Evolutionary conservation across 2,888 invertebrate genomes (phyloP).

Genomic region (Eupeodes latifasciatus): DNA sequence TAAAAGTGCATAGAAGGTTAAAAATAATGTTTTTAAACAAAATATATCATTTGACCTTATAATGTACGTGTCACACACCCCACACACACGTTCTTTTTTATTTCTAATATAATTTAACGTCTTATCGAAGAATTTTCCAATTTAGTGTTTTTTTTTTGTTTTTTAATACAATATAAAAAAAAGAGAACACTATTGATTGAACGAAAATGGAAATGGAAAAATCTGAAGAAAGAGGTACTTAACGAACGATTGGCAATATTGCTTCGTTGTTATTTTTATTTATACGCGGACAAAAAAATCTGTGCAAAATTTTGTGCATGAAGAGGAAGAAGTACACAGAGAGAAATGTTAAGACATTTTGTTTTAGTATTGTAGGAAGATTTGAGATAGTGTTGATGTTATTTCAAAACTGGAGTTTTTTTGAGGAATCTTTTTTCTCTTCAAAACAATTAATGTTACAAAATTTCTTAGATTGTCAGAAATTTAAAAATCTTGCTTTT

Average conservation of each 20-base stretch:
- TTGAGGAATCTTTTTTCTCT: no score
- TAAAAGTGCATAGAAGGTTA: constrained; percentile 42
- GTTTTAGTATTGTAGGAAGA: neutral
- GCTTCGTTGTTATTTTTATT: constrained; percentile 61
- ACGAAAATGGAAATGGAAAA: constrained; percentile 50
- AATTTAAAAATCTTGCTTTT: no score
- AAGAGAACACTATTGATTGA: constrained; percentile 54
- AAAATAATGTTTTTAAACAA: constrained; percentile 6
- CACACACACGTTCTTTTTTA: constrained; percentile 44
- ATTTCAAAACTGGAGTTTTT: no score
- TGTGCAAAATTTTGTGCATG: constrained; percentile 28
- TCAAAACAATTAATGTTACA: no score
- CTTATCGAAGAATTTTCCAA: constrained; percentile 70
- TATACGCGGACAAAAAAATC: constrained; percentile 42
- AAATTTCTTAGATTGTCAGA: no score
- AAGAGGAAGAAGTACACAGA: constrained; percentile 56
- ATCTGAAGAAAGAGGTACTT: constrained; percentile 50
- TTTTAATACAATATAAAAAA: constrained; percentile 26
- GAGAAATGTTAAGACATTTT: constrained; percentile 31
- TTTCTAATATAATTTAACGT: constrained; percentile 2
- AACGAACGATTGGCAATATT: constrained; percentile 67
- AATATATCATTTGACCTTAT: constrained; percentile 66
- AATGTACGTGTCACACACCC: constrained; percentile 65
- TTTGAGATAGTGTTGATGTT: no score
- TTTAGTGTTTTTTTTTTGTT: constrained; percentile 17